Conservation (phyloP, 2,113 vertebrate species). For the Pseudopodoces humilis region DNA sequence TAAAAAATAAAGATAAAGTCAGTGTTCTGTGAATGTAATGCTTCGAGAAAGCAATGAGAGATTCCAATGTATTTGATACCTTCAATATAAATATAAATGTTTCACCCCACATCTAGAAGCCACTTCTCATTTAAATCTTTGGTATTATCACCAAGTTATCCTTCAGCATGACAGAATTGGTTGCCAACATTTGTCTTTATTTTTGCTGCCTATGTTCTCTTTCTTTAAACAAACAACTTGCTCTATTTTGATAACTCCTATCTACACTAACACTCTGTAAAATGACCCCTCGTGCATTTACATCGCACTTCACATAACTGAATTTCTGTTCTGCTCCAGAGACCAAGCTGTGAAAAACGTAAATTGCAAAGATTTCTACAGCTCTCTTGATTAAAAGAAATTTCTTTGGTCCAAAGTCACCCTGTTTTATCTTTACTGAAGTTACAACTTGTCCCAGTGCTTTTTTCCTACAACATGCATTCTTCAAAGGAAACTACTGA, state of each 20-base stretch:
- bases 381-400: neutral
- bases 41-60: neutral
- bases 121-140: neutral
- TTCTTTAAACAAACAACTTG: slow-evolving; percentile 34
- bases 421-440: neutral
- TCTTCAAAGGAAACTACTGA: neutral
- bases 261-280: neutral
- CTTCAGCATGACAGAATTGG: neutral
- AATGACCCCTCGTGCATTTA: slow-evolving; percentile 26
- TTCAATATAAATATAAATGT: neutral
- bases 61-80: neutral
- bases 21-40: neutral
- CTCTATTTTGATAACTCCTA: slow-evolving; percentile 43
- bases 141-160: neutral
- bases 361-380: slow-evolving; percentile 1
- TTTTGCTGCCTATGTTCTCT: neutral
- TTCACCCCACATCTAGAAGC: neutral
- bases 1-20: neutral
- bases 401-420: neutral
- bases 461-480: neutral
- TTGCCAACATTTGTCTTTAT: neutral
- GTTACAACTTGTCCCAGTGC: neutral
- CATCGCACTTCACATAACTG: neutral
- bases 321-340: neutral
- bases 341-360: neutral